phyloP scores from a whole-genome alignment of 2,888 invertebrate species.

The Macrophya alboannulata region DNA sequence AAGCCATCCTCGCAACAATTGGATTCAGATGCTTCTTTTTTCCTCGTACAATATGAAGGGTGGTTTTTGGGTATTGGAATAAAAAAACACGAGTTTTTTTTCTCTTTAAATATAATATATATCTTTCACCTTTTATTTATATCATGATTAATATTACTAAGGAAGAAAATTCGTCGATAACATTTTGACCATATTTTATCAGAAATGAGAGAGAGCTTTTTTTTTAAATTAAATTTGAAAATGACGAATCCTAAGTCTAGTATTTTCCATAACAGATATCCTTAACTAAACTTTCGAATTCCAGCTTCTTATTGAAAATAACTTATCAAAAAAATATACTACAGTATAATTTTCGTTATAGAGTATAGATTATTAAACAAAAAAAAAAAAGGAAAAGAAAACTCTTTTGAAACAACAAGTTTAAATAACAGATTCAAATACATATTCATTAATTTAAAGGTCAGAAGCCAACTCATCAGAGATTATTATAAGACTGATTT shows the following conservation, averaged over 20 bases:
- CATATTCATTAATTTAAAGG: not conserved
- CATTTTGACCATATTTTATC: no score
- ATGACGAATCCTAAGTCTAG: not conserved
- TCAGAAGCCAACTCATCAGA: not conserved
- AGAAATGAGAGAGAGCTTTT: not conserved
- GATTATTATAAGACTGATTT: not conserved
- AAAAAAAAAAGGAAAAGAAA: not conserved
- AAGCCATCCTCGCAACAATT: constrained; percentile 19
- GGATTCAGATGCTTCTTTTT: not conserved
- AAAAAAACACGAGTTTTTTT: not conserved
- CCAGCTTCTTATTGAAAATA: constrained; percentile 30
- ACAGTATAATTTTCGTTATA: not conserved
- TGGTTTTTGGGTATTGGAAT: not conserved
- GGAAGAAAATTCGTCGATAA: not conserved
- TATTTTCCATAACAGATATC: not conserved
- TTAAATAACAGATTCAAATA: not conserved
- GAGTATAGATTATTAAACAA: not conserved
- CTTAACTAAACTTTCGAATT: not conserved
- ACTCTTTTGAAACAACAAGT: not conserved
- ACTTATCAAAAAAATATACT: not conserved
- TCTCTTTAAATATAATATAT: not conserved
- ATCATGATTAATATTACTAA: not conserved
- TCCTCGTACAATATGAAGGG: not conserved
- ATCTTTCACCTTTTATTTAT: constrained; percentile 32
- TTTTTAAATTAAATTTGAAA: not conserved